Percentiles rank a stretch among this genome's conserved stretches.
These are phyloP conservation scores for Paguma larvata DNA, from an alignment of 2,797 vertebrate species.

Conservation along the genomic window DNA sequence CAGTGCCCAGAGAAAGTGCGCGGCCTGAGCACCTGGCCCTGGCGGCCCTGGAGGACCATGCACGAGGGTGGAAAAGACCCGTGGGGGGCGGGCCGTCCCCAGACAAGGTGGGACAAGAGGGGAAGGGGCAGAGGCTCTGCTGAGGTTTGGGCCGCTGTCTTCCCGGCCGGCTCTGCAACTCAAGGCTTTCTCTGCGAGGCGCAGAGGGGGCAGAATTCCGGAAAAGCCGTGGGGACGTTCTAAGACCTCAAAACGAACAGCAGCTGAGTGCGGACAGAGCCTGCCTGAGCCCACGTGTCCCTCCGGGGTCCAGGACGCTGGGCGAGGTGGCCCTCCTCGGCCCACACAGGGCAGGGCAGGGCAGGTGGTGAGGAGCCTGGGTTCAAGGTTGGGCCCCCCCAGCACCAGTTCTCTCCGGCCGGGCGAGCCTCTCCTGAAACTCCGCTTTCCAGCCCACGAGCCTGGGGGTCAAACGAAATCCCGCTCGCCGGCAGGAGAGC, in stretches of 20 bases:
- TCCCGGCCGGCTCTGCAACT: background rate
- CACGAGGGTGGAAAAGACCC: fast-evolving
- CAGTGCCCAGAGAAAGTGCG: background rate
- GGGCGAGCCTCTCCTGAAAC: background rate
- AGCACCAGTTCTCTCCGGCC: fast-evolving
- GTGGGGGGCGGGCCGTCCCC: fast-evolving
- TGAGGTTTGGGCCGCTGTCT: background rate
- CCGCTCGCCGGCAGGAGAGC: background rate
- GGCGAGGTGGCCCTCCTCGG: no score
- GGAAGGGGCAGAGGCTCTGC: no score
- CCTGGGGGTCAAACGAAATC: background rate
- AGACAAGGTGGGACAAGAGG: background rate
- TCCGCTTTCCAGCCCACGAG: background rate
- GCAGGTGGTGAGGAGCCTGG: no score
- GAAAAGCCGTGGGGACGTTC: background rate
- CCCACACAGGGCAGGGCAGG: background rate
- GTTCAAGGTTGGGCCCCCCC: background rate
- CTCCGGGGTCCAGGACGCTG: fast-evolving
- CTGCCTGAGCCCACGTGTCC: background rate
- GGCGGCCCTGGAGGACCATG: no score
- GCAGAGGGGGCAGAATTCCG: no score
- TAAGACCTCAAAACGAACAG: background rate
- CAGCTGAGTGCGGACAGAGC: background rate
- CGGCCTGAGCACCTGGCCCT: no score
- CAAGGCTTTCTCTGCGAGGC: fast-evolving